Conservation (phyloP, 2,797 vertebrate species). For the Acipenser ruthenus region DNA sequence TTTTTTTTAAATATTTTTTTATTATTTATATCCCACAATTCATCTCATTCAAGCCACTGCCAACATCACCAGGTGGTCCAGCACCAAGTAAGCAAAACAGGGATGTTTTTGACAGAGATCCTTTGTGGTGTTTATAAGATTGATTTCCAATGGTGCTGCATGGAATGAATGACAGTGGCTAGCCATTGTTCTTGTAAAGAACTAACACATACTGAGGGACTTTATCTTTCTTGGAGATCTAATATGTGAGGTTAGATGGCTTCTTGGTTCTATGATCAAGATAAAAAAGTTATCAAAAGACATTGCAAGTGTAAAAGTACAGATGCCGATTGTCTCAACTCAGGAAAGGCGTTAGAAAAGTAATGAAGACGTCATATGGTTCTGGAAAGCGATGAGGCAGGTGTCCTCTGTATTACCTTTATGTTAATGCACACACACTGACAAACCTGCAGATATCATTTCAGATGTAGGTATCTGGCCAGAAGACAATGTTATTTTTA, state of each 20-base stretch:
- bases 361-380: conserved; percentile 4
- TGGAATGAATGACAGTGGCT: conserved; percentile 13
- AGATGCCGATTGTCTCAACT: conserved; percentile 12
- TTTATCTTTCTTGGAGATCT: conserved; percentile 26
- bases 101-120: conserved; percentile 10
- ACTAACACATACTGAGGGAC: conserved; percentile 10
- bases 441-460: conserved; percentile 36
- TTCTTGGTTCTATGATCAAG: conserved; percentile 32
- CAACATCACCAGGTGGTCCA: conserved; percentile 34
- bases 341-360: conserved; percentile 12
- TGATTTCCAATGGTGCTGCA: conserved; percentile 1
- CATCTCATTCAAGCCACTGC: conserved; percentile 19
- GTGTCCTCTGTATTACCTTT: conserved; percentile 41
- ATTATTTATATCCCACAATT: conserved; percentile 30
- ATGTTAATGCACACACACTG: conserved; percentile 24
- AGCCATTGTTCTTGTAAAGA: conserved; percentile 16
- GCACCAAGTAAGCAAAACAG: conserved; percentile 21
- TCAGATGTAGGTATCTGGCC: no score
- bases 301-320: conserved; percentile 12
- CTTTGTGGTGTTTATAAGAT: conserved; percentile 19
- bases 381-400: conserved; percentile 26
- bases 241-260: conserved; percentile 26
- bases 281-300: conserved; percentile 17
- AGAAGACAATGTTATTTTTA: no score
- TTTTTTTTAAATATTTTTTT: conserved; percentile 37